A percentile compares a stretch with the other conserved stretches of the same genome.
Evolutionary conservation across 2,888 invertebrate genomes (phyloP).

Genomic region (Hipparchia sbordonii): DNA sequence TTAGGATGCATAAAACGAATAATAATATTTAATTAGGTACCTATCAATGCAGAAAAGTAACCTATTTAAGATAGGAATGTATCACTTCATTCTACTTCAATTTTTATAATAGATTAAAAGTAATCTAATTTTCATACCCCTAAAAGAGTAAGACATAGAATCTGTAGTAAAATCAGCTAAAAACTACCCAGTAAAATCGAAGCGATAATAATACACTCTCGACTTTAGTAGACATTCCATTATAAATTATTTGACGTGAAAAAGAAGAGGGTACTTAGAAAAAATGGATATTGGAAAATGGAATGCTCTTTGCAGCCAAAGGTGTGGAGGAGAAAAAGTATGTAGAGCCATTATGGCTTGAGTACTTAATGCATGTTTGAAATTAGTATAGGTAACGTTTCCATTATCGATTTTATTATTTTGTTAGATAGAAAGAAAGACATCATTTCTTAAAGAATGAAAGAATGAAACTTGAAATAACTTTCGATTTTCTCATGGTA

Average conservation of each 20-base stretch:
- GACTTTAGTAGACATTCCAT: conserved; percentile 19
- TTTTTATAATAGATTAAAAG: too few species aligned
- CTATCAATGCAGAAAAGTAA: too few species aligned
- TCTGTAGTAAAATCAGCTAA: neutral
- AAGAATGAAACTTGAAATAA: neutral
- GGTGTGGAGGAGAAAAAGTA: conserved; percentile 18
- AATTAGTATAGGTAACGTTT: conserved; percentile 7
- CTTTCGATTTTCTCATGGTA: neutral
- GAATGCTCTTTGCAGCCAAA: conserved; percentile 13
- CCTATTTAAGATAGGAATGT: too few species aligned
- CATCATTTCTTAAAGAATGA: neutral
- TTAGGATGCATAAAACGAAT: too few species aligned
- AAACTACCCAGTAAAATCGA: conserved; percentile 10
- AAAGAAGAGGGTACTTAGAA: conserved; percentile 12
- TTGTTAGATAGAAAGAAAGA: conserved; percentile 1
- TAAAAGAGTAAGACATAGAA: neutral
- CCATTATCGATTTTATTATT: conserved; percentile 11
- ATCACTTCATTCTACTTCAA: too few species aligned
- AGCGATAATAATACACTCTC: conserved; percentile 15
- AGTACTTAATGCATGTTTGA: conserved; percentile 17
- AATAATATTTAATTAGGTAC: too few species aligned
- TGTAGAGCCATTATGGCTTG: conserved; percentile 16
- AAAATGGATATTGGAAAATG: conserved; percentile 20
- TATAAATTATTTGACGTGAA: conserved; percentile 13
- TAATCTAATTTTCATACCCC: too few species aligned